A percentile compares a stretch with the other conserved stretches of the same genome.
Evolutionary conservation across 2,888 invertebrate genomes (phyloP).

Genomic region (Diloba caeruleocephala): DNA sequence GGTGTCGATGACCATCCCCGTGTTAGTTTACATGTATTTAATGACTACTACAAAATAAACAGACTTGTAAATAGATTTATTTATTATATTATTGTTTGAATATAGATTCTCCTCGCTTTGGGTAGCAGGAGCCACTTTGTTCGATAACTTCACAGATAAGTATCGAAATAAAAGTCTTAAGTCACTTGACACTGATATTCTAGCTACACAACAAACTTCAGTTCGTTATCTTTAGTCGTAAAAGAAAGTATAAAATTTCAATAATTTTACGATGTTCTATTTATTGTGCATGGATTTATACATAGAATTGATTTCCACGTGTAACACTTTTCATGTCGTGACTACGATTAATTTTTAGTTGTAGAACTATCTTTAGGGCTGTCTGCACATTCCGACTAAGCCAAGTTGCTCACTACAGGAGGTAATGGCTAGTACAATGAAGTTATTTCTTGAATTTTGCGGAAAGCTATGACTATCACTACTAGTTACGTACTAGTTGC

Average conservation of each 20-base stretch:
- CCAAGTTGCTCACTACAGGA: constrained; percentile 14
- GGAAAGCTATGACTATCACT: neutral
- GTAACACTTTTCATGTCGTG: constrained; percentile 37
- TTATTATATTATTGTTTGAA: too few relatives aligned
- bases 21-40: too few relatives aligned
- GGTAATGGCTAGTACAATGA: constrained; percentile 19
- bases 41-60: too few relatives aligned
- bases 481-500: neutral
- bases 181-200: too few relatives aligned
- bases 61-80: too few relatives aligned
- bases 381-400: constrained; percentile 11
- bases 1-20: too few relatives aligned
- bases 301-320: constrained; percentile 17
- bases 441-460: constrained; percentile 21
- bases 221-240: constrained; percentile 4
- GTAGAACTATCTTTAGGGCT: constrained; percentile 21
- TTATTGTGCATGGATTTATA: constrained; percentile 6
- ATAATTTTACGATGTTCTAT: constrained; percentile 8
- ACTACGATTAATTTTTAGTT: constrained; percentile 32
- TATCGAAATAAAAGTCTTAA: constrained; percentile 20
- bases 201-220: constrained; percentile 6
- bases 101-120: too few relatives aligned
- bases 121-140: too few relatives aligned
- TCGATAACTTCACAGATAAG: constrained; percentile 33
- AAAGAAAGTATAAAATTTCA: too few relatives aligned